Conservation (phyloP, 2,888 invertebrate genomes). For the Julus scanicus region DNA sequence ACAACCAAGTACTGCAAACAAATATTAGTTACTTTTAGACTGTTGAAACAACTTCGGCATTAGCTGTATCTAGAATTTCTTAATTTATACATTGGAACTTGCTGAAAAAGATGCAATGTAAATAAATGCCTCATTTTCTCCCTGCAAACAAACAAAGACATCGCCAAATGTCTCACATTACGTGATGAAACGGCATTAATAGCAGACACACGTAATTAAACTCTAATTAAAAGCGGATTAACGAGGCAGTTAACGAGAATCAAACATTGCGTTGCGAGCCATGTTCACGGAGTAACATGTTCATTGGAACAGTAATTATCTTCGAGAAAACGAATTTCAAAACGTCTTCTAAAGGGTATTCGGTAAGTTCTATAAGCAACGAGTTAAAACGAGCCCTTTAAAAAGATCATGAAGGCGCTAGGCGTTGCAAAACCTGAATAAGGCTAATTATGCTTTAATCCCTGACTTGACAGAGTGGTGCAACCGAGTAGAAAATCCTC, state of each 20-base stretch:
- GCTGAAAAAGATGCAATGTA: neutral
- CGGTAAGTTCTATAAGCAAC: neutral
- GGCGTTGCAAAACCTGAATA: no score
- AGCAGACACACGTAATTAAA: neutral
- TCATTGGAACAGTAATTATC: neutral
- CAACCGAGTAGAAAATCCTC: neutral
- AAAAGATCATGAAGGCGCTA: no score
- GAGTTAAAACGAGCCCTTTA: no score
- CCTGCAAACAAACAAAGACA: neutral
- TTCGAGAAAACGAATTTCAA: neutral
- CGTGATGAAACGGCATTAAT: neutral
- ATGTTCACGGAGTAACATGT: neutral
- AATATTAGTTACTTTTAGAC: no score
- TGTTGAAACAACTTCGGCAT: neutral
- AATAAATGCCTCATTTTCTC: neutral
- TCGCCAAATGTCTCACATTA: neutral
- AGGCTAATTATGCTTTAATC: no score
- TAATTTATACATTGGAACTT: neutral
- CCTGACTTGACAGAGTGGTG: neutral
- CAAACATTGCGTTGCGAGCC: neutral
- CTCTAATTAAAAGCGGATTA: slow-evolving; percentile 9
- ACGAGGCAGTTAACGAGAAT: neutral
- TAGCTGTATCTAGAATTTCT: neutral
- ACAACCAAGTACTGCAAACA: no score
- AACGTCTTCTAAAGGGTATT: neutral